Evolutionary conservation across 2,113 vertebrate genomes (phyloP), one percentile per base, ranked within the genome.

Genomic region (Benitochromis conjunctus): DNA sequence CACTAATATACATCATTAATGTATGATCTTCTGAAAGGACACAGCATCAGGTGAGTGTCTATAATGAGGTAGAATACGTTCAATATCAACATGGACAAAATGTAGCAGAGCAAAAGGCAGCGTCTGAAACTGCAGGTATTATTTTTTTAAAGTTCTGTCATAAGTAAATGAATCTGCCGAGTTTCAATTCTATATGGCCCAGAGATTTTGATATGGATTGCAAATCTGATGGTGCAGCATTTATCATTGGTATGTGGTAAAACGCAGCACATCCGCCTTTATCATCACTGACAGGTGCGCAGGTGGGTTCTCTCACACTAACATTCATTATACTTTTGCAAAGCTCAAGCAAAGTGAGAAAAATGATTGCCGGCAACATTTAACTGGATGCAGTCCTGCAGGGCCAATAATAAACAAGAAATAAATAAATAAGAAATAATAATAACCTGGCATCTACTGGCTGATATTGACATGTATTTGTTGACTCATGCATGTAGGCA

Each of bases 221-320:
- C 48, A 74, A 84, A 71, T 60, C 18, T 81, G 41, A 48, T 69
- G 34, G n/a, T 54, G 83, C 24, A 34, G 79, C 79, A 81, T 90
- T 88, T 82, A 43, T 88, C 79, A 86, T n/a, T 14, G 1, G 55
- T 14, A 2, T 12, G 31, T 13, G 24, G 58, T 7, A 85, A 66
- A 80, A 51, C 9, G 71, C 16, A 80, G 71, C 62, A 60, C 76
- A 81, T 81, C 83, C 29, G n/a, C 26, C 81, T 93, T 93, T 88
- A 92, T 94, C 94, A 87, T 82, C 87, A 84, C 80, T 90, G 93
- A 88, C 88, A 92, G 88, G 78, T 89, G 85, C 46, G 80, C 89
- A 80, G 29, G 62, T 38, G 85, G 84, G 82, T 88, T 89, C 58
- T 55, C 80, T 82, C 71, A 24, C 74, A 41, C 79, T 29, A 81